phyloP scores from a whole-genome alignment of 2,888 invertebrate species.

The Drosophila birchii region DNA sequence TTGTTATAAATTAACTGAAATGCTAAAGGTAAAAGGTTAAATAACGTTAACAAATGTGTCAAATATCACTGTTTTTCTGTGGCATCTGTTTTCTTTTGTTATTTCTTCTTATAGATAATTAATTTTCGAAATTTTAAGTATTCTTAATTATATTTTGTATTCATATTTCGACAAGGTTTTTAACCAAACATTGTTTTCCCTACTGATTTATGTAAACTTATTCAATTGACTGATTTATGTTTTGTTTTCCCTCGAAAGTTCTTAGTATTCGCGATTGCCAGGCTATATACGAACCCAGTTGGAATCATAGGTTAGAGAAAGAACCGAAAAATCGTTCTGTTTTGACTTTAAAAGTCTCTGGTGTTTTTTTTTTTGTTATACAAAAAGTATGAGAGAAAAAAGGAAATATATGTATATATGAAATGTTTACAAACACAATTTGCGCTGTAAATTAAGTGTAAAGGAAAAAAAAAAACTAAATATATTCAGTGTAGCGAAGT shows the following conservation, averaged over 20 bases:
- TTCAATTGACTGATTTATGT: neutral
- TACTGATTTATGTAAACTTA: neutral
- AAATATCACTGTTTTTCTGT: neutral
- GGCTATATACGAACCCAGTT: neutral
- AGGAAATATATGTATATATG: neutral
- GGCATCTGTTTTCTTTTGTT: neutral
- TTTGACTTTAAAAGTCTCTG: neutral
- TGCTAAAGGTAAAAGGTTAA: neutral
- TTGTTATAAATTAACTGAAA: neutral
- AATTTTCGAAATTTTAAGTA: neutral
- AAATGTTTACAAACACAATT: constrained; percentile 5
- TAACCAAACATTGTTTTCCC: neutral
- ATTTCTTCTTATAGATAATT: neutral
- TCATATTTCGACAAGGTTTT: no score
- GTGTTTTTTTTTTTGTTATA: neutral
- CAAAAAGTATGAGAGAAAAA: neutral
- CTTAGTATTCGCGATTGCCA: neutral
- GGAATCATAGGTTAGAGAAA: neutral
- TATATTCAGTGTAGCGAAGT: neutral
- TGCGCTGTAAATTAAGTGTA: constrained; percentile 3
- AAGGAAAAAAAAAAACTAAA: constrained; percentile 5
- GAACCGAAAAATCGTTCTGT: neutral
- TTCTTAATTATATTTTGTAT: neutral
- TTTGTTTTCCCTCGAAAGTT: neutral
- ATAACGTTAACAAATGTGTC: neutral